Conservation (phyloP, 2,888 invertebrate species). For the Synanthedon myopaeformis region DNA sequence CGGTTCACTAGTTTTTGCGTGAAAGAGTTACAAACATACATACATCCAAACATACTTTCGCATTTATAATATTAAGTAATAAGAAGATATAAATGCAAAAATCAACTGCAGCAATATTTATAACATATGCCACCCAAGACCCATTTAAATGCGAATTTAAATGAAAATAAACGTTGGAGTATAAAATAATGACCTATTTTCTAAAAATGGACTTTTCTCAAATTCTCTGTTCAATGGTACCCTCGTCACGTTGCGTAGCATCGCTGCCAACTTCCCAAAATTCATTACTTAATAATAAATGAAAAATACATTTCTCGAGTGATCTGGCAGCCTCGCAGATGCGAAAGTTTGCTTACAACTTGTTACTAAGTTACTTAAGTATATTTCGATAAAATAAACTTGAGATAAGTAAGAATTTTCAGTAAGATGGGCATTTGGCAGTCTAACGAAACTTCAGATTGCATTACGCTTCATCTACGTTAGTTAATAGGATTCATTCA, state of each 20-base stretch:
- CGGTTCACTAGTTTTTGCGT: too few species aligned
- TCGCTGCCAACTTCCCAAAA: not conserved
- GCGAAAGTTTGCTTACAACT: not conserved
- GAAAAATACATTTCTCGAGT: constrained; percentile 15
- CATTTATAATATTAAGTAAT: too few species aligned
- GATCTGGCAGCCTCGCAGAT: constrained; percentile 10
- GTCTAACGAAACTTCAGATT: too few species aligned
- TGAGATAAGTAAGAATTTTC: not conserved
- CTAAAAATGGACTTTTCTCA: not conserved
- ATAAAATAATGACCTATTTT: not conserved
- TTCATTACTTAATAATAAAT: constrained; percentile 6
- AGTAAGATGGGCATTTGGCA: not conserved
- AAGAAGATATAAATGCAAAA: too few species aligned
- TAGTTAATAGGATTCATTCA: too few species aligned
- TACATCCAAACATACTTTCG: too few species aligned
- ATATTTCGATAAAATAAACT: constrained; percentile 1
- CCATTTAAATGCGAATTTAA: too few species aligned
- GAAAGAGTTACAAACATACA: too few species aligned
- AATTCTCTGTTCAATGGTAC: not conserved
- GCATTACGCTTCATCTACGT: too few species aligned
- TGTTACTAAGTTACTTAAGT: constrained; percentile 1
- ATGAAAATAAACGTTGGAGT: not conserved
- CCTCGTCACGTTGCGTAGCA: not conserved
- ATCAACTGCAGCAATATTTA: too few species aligned
- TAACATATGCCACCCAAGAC: too few species aligned